Evolutionary conservation across 1,140 invertebrate genomes (phyloP).

Genomic region (Gonatopus flavifemur): DNA sequence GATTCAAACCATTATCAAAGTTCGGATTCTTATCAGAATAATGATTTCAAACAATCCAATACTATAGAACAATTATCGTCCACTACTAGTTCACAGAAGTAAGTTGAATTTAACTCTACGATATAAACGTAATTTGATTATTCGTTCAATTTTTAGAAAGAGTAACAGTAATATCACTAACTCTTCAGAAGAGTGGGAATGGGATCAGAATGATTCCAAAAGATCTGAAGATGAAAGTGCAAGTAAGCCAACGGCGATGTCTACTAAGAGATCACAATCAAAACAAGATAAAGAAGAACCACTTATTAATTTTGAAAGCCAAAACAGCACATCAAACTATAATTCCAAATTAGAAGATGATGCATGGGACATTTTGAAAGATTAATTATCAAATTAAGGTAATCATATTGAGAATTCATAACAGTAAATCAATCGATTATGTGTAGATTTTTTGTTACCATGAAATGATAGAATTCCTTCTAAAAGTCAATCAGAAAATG

Average conservation of each 20-base stretch:
- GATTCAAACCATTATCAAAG: constrained; percentile 53
- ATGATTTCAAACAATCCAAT: constrained; percentile 47
- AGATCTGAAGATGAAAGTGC: constrained; percentile 26
- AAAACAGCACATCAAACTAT: constrained; percentile 45
- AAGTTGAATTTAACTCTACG: constrained; percentile 19
- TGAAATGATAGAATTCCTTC: constrained; percentile 11
- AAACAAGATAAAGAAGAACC: constrained; percentile 50
- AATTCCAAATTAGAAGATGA: constrained; percentile 59
- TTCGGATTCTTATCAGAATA: constrained; percentile 51
- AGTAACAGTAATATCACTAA: no score
- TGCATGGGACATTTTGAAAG: constrained; percentile 62
- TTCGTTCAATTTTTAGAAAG: no score
- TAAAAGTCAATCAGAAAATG: neutral
- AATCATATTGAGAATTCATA: constrained; percentile 9
- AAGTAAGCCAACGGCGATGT: constrained; percentile 23
- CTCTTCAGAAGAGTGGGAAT: constrained; percentile 48
- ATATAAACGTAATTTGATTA: no score
- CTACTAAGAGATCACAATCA: constrained; percentile 38
- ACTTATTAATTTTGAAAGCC: constrained; percentile 58
- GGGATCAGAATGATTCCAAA: constrained; percentile 32
- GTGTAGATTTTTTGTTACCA: constrained; percentile 9
- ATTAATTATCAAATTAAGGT: constrained; percentile 42
- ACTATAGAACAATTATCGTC: constrained; percentile 60
- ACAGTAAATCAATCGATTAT: neutral
- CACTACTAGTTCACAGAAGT: constrained; percentile 49